A percentile compares a stretch with the other conserved stretches of the same genome.
phyloP scores from a whole-genome alignment of 2,888 invertebrate species.

The Synanthedon tipuliformis region DNA sequence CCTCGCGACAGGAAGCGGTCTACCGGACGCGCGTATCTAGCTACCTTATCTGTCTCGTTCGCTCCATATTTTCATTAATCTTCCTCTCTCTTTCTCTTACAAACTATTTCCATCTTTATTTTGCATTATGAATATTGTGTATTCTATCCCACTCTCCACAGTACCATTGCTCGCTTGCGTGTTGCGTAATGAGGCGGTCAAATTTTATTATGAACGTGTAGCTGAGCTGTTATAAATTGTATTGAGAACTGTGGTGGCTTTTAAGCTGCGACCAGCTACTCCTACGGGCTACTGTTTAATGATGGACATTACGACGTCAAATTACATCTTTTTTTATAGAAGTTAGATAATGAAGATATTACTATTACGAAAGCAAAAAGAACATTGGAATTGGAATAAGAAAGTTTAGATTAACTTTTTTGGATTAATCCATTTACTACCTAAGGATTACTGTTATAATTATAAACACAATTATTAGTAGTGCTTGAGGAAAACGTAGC shows the following conservation, averaged over 20 bases:
- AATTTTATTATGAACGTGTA: constrained; percentile 51
- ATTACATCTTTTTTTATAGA: constrained; percentile 10
- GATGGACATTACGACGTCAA: constrained; percentile 26
- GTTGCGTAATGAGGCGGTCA: constrained; percentile 58
- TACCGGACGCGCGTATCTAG: constrained; percentile 62
- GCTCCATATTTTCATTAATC: constrained; percentile 40
- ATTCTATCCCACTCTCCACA: constrained; percentile 28
- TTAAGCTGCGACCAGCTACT: constrained; percentile 26
- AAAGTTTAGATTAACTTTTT: too few species aligned
- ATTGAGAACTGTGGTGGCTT: constrained; percentile 31
- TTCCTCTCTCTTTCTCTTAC: constrained; percentile 33
- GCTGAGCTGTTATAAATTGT: constrained; percentile 41
- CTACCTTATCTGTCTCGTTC: constrained; percentile 59
- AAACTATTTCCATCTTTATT: constrained; percentile 28
- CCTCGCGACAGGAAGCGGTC: constrained; percentile 40
- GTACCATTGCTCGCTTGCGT: constrained; percentile 33
- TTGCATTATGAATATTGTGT: constrained; percentile 19
- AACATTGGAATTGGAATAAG: too few species aligned
- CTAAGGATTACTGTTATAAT: too few species aligned
- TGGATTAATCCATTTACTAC: too few species aligned
- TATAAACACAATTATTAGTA: too few species aligned
- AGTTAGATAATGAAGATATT: constrained; percentile 3
- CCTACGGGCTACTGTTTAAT: constrained; percentile 47
- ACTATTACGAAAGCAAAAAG: neutral
- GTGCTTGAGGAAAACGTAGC: too few species aligned